phyloP scores from a whole-genome alignment of 2,113 vertebrate species.

The Gambusia affinis region DNA sequence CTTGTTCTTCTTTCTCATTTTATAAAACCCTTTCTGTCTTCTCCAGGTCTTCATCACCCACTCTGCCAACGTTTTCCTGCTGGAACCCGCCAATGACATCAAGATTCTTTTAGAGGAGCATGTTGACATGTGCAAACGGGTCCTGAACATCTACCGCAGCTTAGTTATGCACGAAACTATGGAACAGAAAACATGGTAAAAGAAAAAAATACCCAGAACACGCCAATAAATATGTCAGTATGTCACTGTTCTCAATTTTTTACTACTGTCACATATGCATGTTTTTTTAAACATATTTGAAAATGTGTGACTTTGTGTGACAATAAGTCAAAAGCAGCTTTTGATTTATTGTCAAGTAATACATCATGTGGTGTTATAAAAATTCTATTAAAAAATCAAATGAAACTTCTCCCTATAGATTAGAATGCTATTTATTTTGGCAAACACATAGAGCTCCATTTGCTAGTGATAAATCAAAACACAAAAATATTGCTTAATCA shows the following conservation, averaged over 20 bases:
- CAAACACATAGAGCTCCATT: neutral
- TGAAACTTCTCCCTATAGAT: too few species aligned
- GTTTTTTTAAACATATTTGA: too few species aligned
- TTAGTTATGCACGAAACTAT: constrained; percentile 98
- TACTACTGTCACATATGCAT: neutral
- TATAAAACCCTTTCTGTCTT: neutral
- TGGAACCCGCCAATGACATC: constrained; percentile 97
- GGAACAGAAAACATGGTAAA: constrained; percentile 99
- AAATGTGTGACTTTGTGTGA: too few species aligned
- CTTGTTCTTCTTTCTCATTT: neutral
- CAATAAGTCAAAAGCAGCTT: too few species aligned
- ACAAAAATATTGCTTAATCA: neutral
- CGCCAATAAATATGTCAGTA: neutral
- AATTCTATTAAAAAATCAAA: too few species aligned
- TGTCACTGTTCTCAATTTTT: neutral
- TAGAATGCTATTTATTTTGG: neutral
- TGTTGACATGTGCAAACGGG: constrained; percentile 98
- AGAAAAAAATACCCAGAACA: neutral
- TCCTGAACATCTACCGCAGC: constrained; percentile 98
- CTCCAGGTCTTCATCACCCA: constrained; percentile 95
- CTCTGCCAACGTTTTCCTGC: constrained; percentile 94
- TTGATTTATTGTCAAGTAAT: too few species aligned
- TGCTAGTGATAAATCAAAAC: neutral
- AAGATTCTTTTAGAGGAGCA: constrained; percentile 94
- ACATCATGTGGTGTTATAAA: too few species aligned